Evolutionary conservation across 1,140 invertebrate genomes (phyloP), one percentile per base, ranked within the genome.

Genomic region (Cotesia vestalis): DNA sequence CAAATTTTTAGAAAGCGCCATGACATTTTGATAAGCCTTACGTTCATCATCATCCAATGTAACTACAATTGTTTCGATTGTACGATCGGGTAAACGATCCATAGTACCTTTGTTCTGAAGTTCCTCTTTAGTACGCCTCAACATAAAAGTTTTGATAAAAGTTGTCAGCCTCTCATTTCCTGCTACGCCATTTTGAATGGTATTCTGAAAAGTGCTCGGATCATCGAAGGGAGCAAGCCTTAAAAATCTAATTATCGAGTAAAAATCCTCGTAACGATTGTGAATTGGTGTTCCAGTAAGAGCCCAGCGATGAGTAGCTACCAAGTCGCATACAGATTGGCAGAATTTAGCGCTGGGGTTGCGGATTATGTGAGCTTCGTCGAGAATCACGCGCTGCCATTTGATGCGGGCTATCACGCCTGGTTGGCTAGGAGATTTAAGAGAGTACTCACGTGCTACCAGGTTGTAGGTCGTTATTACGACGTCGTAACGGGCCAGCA

Each of bases 231-330:
- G 95, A 14, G 91, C 89, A 81, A 93, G 95, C n/a, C 90, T 86
- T 0, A 97, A 81, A 84, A 96, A 97, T 81, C 95, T 95, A 0
- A 98, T 81, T 14, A 98, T 85, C 0, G 95, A 92, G 86, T 92
- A 98, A 20, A 98, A 88, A 86, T 98, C 96, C 36, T 93, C 81
- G 78, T 96, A 92, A 82, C 96, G 94, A 82, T 99, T 99, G 76
- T 99, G 97, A 67, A 99, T 93, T 0, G 97, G 97, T 0, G 97
- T 99, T 9, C 97, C 97, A 4, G 96, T 97, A 0, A 99, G 86
- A 0, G 91, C 92, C 96, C 96, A 98, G 52, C 94, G 89, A 40
- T 90, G 88, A 59, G 82, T 85, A 0, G 88, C 90, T 0, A 77
- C 76, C 4, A 98, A 81, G 11, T 84, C 81, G 80, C 91, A 94